A percentile compares a stretch with the other conserved stretches of the same genome.
phyloP scores from a whole-genome alignment of 1,140 invertebrate genomes.

The Bilobella aurantiaca region DNA sequence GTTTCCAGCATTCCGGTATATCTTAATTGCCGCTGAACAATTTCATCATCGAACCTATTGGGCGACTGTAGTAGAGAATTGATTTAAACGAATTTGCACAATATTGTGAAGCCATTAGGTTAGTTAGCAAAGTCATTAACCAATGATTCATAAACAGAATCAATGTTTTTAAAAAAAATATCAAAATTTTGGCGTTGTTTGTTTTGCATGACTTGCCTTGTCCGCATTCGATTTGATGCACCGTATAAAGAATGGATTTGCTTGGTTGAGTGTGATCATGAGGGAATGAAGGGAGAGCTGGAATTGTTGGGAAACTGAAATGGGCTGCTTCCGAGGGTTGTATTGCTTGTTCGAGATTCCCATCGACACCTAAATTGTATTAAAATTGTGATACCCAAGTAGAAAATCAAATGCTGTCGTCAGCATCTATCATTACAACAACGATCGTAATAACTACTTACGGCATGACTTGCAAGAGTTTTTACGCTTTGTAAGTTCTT shows the following conservation, averaged over 20 bases:
- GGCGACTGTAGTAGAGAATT: conserved; percentile 51
- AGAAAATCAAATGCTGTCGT: conserved; percentile 45
- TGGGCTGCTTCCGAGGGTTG: conserved; percentile 72
- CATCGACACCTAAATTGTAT: conserved; percentile 34
- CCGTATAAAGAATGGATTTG: conserved; percentile 92
- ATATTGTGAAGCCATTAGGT: too few species aligned
- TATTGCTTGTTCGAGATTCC: conserved; percentile 45
- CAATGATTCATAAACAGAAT: too few species aligned
- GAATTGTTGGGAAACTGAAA: conserved; percentile 88
- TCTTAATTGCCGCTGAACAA: conserved; percentile 71
- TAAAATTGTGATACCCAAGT: conserved; percentile 26
- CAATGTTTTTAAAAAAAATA: too few species aligned
- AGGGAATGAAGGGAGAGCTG: conserved; percentile 79
- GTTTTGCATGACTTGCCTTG: conserved; percentile 53
- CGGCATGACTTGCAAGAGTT: conserved; percentile 66
- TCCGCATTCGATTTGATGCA: conserved; percentile 93
- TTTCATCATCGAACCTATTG: conserved; percentile 85
- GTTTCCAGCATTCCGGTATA: conserved; percentile 97
- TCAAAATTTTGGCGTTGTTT: too few species aligned
- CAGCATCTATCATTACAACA: too few species aligned
- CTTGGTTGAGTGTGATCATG: conserved; percentile 88
- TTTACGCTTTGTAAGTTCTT: conserved; percentile 85
- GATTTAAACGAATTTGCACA: too few species aligned
- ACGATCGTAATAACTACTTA: too few species aligned
- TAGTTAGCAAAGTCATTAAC: too few species aligned